Evolutionary conservation across 2,113 vertebrate genomes (phyloP), one percentile per base, ranked within the genome.

Genomic region (Gadus chalcogrammus): DNA sequence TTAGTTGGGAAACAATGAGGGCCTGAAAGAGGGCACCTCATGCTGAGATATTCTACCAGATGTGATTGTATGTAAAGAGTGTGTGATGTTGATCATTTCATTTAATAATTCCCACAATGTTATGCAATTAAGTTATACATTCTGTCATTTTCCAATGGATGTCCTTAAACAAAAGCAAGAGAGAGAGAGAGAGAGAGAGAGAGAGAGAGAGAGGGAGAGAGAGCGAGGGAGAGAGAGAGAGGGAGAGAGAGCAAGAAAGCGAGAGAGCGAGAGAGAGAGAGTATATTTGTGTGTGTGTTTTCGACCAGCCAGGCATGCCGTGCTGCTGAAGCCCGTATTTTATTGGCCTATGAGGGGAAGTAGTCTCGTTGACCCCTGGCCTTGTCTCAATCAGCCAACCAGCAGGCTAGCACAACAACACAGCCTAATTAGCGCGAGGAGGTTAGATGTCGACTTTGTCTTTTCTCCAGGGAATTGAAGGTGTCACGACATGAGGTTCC

Each of bases 391-490:
- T 88, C 82, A 79, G 84, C 91, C 82, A 85, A 90, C 85, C 88
- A 83, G 83, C 84, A 86, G 84, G 91, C 93, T 92, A 90, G 89
- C 91, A 93, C 93, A 94, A 93, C 90, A 93, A 92, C 88, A 90
- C 88, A 87, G 81, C 84, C 88, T 95, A 94, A 94, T 93, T 94
- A 94, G 91, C 84, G 88, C 81, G 58, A 70, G 67, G 65, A 78
- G 90, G 89, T 90, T 86, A 94, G 94, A 91, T 92, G 91, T 92
- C 90, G 91, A 90, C 83, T 24, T 24, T 61, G n/a, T 27, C 24
- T 15, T 18, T 22, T 55, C 15, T 61, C n/a, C 42, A 48, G 12
- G 42, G 42, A 48, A 48, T 11, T 9, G 42, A 48, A 48, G 42
- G 42, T 13, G 12, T 48, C 42, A 48, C 6, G 2, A 9, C 42